Conservation (phyloP, 2,888 invertebrate genomes). For the Netelia melanura region DNA sequence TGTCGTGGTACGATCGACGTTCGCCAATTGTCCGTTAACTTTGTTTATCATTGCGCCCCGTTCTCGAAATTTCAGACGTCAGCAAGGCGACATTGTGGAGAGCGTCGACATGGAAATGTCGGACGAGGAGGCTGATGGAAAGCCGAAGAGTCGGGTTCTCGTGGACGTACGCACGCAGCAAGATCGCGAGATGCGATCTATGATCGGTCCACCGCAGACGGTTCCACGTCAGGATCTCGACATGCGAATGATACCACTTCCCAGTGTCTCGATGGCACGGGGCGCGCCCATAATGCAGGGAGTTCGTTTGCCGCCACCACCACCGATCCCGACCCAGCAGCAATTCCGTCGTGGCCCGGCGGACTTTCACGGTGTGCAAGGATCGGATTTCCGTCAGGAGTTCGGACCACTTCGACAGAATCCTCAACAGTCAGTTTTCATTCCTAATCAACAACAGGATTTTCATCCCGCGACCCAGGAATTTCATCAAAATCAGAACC, state of each 20-base stretch:
- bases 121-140: slow-evolving; percentile 88
- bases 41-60: no score
- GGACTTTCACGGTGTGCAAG: slow-evolving; percentile 70
- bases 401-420: slow-evolving; percentile 71
- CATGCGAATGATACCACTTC: slow-evolving; percentile 82
- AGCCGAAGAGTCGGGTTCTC: slow-evolving; percentile 79
- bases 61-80: slow-evolving; percentile 64
- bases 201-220: slow-evolving; percentile 65
- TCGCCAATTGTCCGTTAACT: no score
- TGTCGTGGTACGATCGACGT: no score
- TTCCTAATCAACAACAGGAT: slow-evolving; percentile 70
- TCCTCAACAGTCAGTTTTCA: slow-evolving; percentile 65
- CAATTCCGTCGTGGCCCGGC: slow-evolving; percentile 76
- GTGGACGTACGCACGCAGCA: slow-evolving; percentile 82
- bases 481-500: slow-evolving; percentile 78
- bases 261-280: slow-evolving; percentile 72
- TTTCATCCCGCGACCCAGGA: slow-evolving; percentile 76
- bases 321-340: slow-evolving; percentile 78
- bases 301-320: slow-evolving; percentile 71
- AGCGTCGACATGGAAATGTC: slow-evolving; percentile 95
- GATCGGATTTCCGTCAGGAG: slow-evolving; percentile 75
- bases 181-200: slow-evolving; percentile 81
- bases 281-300: slow-evolving; percentile 73
- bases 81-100: slow-evolving; percentile 89
- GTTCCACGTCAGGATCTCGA: slow-evolving; percentile 82